phyloP scores from a whole-genome alignment of 1,140 invertebrate genomes.

The Cecropterus lyciades region DNA sequence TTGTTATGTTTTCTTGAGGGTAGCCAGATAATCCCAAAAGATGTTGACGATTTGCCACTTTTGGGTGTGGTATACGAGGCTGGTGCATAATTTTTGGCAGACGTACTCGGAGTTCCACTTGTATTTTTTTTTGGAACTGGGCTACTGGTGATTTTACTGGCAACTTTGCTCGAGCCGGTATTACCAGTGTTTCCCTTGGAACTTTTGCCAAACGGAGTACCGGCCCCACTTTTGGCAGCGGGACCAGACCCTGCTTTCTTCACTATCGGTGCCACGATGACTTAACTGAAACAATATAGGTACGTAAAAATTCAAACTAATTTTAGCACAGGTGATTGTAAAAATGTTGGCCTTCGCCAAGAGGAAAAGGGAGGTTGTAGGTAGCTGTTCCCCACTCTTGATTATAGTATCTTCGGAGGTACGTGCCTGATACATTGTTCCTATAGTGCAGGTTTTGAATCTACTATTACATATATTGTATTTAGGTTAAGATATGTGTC shows the following conservation, averaged over 20 bases:
- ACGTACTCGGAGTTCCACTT: slow-evolving; percentile 31
- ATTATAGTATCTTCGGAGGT: no score
- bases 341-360: no score
- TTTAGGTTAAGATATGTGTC: no score
- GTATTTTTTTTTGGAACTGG: slow-evolving; percentile 14
- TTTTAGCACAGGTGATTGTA: no score
- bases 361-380: no score
- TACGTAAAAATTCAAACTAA: no score
- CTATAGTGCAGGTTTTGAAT: no score
- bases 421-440: no score
- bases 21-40: slow-evolving; percentile 71
- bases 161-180: slow-evolving; percentile 18
- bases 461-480: no score
- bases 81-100: slow-evolving; percentile 46
- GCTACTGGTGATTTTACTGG: slow-evolving; percentile 6
- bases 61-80: slow-evolving; percentile 48
- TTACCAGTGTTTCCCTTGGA: slow-evolving; percentile 33
- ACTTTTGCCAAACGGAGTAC: slow-evolving; percentile 25
- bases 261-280: slow-evolving; percentile 52
- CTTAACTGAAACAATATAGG: slow-evolving; percentile 27
- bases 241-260: slow-evolving; percentile 51
- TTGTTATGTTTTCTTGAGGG: slow-evolving; percentile 65
- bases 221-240: slow-evolving; percentile 54
- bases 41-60: slow-evolving; percentile 50
- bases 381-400: no score